These are phyloP conservation scores for Myotis pilosus DNA, from an alignment of 2,797 vertebrate genomes.

Conservation along the genomic window DNA sequence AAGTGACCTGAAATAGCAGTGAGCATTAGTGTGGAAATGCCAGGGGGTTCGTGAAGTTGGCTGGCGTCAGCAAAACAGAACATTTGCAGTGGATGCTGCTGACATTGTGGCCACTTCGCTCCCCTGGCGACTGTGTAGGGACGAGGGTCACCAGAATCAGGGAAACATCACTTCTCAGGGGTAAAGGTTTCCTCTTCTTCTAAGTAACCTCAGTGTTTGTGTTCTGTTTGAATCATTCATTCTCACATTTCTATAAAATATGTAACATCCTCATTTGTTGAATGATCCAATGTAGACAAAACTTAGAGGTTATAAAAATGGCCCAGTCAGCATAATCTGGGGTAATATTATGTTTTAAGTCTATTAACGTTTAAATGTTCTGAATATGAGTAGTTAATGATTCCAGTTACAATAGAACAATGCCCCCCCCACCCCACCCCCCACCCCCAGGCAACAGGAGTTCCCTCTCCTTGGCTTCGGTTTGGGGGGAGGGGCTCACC, in stretches of 20 bases:
- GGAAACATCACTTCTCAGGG: no score
- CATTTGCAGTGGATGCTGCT: no score
- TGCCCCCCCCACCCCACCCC: not conserved
- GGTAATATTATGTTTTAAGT: not conserved
- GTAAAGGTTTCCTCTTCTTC: no score
- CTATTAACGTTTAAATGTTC: fast-evolving
- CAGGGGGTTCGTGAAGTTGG: no score
- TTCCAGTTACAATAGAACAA: fast-evolving
- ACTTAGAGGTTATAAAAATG: fast-evolving
- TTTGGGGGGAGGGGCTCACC: fast-evolving
- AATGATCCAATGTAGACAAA: not conserved
- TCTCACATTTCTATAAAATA: not conserved
- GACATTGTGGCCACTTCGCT: no score
- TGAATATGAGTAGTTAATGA: fast-evolving
- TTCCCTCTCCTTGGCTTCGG: not conserved
- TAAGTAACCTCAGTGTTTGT: not conserved
- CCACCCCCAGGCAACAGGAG: no score
- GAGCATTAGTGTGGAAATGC: fast-evolving
- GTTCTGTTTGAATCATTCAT: not conserved
- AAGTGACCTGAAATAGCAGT: not conserved
- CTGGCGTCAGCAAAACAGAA: no score
- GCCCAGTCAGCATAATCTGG: not conserved
- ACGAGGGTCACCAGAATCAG: fast-evolving
- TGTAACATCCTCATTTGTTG: not conserved
- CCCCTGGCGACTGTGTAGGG: no score